These are phyloP conservation scores for Cryptus viduatorius DNA, from an alignment of 2,888 invertebrate species.

Conservation along the genomic window DNA sequence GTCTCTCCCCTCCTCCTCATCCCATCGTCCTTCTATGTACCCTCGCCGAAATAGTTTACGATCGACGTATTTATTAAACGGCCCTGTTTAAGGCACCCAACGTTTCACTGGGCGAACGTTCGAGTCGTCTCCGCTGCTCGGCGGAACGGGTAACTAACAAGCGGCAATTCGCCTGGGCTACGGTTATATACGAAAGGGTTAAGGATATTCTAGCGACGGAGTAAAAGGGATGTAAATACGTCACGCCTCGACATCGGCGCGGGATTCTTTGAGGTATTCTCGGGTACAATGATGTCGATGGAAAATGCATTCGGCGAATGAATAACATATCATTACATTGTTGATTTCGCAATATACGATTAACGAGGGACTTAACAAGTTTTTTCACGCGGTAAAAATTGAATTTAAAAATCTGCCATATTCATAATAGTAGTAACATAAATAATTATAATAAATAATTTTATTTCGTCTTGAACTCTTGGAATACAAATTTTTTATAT, in stretches of 20 bases:
- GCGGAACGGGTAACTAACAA: constrained; percentile 74
- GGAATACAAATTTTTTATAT: too few species aligned
- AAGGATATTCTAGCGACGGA: constrained; percentile 14
- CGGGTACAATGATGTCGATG: constrained; percentile 26
- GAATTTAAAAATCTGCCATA: too few species aligned
- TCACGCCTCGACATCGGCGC: constrained; percentile 28
- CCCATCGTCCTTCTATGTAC: constrained; percentile 18
- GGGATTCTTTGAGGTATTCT: constrained; percentile 18
- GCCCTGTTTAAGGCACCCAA: constrained; percentile 76
- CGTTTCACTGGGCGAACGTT: constrained; percentile 62
- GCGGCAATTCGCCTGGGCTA: constrained; percentile 67
- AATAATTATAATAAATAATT: too few species aligned
- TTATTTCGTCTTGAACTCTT: too few species aligned
- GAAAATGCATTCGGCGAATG: background rate
- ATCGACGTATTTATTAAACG: constrained; percentile 83
- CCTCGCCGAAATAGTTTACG: constrained; percentile 80
- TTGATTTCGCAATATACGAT: too few species aligned
- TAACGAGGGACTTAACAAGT: too few species aligned
- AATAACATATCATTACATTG: background rate
- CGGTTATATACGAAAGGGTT: constrained; percentile 26
- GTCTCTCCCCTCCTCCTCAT: constrained; percentile 63
- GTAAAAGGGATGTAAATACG: constrained; percentile 47
- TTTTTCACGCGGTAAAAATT: too few species aligned
- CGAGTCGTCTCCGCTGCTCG: constrained; percentile 53
- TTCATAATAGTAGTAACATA: too few species aligned